A percentile compares a stretch with the other conserved stretches of the same genome.
These are phyloP conservation scores for Python bivittatus DNA, from an alignment of 2,113 vertebrate species.

Conservation along the genomic window DNA sequence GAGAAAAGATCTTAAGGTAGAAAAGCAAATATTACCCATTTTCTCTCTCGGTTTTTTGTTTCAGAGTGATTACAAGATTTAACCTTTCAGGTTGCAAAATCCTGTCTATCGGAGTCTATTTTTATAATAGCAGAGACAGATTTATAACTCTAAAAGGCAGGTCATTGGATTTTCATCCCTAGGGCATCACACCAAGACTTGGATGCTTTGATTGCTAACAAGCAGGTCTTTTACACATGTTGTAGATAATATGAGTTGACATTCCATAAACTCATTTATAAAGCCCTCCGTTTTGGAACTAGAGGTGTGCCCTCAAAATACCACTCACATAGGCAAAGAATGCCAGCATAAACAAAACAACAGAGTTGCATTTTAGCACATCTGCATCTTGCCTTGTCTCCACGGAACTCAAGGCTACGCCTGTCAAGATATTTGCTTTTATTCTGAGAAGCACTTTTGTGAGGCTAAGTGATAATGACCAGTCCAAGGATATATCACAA, in stretches of 20 bases:
- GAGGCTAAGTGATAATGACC: background rate
- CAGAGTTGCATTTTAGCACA: background rate
- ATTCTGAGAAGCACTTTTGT: background rate
- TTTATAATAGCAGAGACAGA: slow-evolving; percentile 39
- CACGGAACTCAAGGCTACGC: background rate
- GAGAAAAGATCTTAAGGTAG: background rate
- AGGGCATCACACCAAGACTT: slow-evolving; percentile 29
- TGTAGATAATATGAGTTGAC: slow-evolving; percentile 55
- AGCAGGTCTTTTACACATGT: slow-evolving; percentile 33
- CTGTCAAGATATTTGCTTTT: background rate
- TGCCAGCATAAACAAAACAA: slow-evolving; percentile 31
- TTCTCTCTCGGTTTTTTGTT: slow-evolving; percentile 9
- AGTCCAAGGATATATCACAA: background rate
- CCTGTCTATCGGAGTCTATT: slow-evolving; percentile 21
- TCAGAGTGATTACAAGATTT: slow-evolving; percentile 32
- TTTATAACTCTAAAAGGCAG: slow-evolving; percentile 44
- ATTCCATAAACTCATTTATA: slow-evolving; percentile 48
- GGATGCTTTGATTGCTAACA: slow-evolving; percentile 53
- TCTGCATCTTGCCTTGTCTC: background rate
- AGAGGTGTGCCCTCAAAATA: slow-evolving; percentile 26
- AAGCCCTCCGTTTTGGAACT: slow-evolving; percentile 20
- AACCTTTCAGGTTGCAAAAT: slow-evolving; percentile 28
- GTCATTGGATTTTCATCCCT: slow-evolving; percentile 31
- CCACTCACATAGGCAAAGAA: slow-evolving; percentile 29
- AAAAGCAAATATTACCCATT: background rate